Evolutionary conservation across 2,888 invertebrate genomes (phyloP).

Genomic region (Anodontia alba): DNA sequence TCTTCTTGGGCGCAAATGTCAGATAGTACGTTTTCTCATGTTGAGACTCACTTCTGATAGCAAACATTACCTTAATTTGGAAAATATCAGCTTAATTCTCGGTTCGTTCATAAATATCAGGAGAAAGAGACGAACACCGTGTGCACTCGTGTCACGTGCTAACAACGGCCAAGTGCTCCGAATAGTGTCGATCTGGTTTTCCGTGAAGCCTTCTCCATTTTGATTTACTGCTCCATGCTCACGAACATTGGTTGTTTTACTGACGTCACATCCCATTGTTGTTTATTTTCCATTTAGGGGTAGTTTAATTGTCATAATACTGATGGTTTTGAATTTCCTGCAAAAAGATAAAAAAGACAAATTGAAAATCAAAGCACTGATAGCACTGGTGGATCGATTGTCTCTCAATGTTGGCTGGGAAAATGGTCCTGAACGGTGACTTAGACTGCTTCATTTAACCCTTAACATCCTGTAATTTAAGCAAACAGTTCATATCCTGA

Average conservation of each 20-base stretch:
- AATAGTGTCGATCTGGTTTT: slow-evolving; percentile 77
- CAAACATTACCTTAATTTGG: slow-evolving; percentile 63
- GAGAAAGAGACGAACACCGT: slow-evolving; percentile 72
- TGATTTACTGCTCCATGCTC: slow-evolving; percentile 46
- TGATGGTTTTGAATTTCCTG: background rate
- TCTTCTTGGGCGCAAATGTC: too few species aligned
- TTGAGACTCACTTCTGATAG: too few species aligned
- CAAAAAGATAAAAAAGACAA: background rate
- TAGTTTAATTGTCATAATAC: too few species aligned
- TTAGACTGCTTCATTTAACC: too few species aligned
- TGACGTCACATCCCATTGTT: slow-evolving; percentile 76
- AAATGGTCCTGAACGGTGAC: too few species aligned
- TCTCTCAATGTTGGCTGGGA: too few species aligned
- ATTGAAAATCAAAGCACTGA: too few species aligned
- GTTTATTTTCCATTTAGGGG: background rate
- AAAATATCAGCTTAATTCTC: slow-evolving; percentile 66
- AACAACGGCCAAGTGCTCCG: slow-evolving; percentile 79
- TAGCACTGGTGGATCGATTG: too few species aligned
- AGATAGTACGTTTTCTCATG: too few species aligned
- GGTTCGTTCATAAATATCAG: slow-evolving; percentile 74
- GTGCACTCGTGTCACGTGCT: slow-evolving; percentile 61
- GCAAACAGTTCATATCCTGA: too few species aligned
- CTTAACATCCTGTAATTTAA: too few species aligned
- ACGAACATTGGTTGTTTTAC: slow-evolving; percentile 65
- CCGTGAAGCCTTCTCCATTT: slow-evolving; percentile 67